Evolutionary conservation across 2,888 invertebrate species (phyloP).

Genomic region (Acronicta alni): DNA sequence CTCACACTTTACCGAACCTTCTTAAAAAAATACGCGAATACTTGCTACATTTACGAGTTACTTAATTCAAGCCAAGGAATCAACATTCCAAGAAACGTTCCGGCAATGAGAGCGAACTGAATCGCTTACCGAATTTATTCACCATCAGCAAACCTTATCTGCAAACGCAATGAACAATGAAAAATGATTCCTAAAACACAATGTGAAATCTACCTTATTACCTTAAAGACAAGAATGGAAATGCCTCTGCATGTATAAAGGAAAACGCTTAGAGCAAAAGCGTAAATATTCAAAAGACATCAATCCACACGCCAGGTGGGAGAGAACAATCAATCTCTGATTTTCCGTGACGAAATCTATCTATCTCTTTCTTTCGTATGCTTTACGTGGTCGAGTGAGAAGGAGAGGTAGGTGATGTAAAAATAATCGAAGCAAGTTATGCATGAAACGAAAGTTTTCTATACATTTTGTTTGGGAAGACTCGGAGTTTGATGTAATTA

Average conservation of each 20-base stretch:
- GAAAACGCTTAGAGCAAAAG: constrained; percentile 49
- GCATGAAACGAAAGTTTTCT: constrained; percentile 33
- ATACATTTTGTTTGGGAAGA: constrained; percentile 19
- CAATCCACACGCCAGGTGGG: constrained; percentile 64
- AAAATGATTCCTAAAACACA: constrained; percentile 43
- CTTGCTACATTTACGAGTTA: constrained; percentile 27
- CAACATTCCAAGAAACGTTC: constrained; percentile 39
- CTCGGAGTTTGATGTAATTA: constrained; percentile 39
- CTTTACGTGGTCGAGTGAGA: constrained; percentile 31
- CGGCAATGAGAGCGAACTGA: constrained; percentile 34
- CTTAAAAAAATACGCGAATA: constrained; percentile 20
- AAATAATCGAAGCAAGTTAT: constrained; percentile 57
- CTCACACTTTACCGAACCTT: constrained; percentile 16
- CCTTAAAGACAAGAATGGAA: constrained; percentile 17
- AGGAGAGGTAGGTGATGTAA: constrained; percentile 50
- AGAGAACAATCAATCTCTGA: constrained; percentile 70
- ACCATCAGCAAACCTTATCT: constrained; percentile 54
- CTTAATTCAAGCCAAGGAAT: constrained; percentile 28
- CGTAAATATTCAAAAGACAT: constrained; percentile 67
- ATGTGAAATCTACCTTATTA: constrained; percentile 25
- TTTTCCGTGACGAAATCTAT: constrained; percentile 57
- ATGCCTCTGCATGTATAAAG: constrained; percentile 15
- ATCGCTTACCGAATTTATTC: constrained; percentile 54
- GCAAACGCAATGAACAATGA: constrained; percentile 55
- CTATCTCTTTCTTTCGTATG: constrained; percentile 49